A percentile compares a stretch with the other conserved stretches of the same genome.
phyloP scores from a whole-genome alignment of 2,797 vertebrate species.

The Sebastes glaucus region DNA sequence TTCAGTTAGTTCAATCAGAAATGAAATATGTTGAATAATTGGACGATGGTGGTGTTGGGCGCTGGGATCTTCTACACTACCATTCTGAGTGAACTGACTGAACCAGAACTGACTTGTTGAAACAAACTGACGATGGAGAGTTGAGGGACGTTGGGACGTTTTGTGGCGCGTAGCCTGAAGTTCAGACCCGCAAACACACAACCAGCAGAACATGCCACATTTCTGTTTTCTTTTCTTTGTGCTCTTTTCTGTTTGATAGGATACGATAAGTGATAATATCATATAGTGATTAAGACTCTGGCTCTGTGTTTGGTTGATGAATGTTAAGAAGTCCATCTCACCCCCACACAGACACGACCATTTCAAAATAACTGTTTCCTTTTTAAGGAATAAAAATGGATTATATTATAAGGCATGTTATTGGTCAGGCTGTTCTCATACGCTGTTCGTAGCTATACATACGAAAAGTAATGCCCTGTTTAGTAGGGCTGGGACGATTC shows the following conservation, averaged over 20 bases:
- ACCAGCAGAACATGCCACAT: conserved; percentile 8
- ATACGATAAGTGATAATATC: neutral
- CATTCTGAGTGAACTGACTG: neutral
- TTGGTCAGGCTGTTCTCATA: neutral
- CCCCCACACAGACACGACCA: neutral
- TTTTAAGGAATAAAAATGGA: neutral
- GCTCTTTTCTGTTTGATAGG: conserved; percentile 8
- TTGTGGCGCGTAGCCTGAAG: neutral
- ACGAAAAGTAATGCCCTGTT: neutral
- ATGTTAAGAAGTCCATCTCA: neutral
- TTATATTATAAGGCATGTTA: neutral
- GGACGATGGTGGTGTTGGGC: neutral
- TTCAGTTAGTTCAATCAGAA: neutral
- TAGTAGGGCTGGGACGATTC: too few relatives aligned
- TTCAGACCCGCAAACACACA: conserved; percentile 35
- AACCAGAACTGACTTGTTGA: neutral
- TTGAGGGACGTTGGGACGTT: conserved; percentile 9
- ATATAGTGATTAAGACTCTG: too few relatives aligned
- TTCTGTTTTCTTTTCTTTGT: conserved; percentile 24
- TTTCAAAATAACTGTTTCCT: neutral
- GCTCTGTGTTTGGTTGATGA: neutral
- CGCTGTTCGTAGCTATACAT: neutral
- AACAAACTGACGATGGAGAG: neutral
- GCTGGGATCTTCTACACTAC: neutral
- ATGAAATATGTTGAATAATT: neutral